These are phyloP conservation scores for Dasysyrphus albostriatus DNA, from an alignment of 2,888 invertebrate genomes.

Conservation along the genomic window DNA sequence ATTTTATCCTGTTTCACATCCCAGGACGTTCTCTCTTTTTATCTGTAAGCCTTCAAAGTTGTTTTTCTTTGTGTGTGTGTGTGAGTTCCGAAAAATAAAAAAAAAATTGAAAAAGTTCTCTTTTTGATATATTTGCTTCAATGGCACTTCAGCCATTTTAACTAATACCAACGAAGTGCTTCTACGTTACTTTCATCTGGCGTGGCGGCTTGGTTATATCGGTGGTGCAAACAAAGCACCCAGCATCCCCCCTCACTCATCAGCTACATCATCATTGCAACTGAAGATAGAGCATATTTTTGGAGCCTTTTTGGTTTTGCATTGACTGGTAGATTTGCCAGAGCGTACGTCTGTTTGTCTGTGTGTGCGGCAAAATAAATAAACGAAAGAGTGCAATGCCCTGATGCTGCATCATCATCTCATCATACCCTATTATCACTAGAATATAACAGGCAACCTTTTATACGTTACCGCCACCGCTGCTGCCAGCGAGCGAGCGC, in stretches of 20 bases:
- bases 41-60: neutral
- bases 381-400: conserved; percentile 71
- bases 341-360: conserved; percentile 14
- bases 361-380: conserved; percentile 66
- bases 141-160: conserved; percentile 53
- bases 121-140: conserved; percentile 55
- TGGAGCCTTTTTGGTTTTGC: conserved; percentile 43
- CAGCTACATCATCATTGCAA: neutral
- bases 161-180: conserved; percentile 55
- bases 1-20: conserved; percentile 71
- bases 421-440: conserved; percentile 46
- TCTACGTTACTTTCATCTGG: conserved; percentile 62
- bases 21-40: conserved; percentile 53
- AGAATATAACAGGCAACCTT: conserved; percentile 30
- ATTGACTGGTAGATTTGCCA: conserved; percentile 9
- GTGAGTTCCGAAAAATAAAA: conserved; percentile 13
- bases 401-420: conserved; percentile 63
- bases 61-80: neutral
- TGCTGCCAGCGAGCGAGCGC: neutral
- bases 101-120: neutral
- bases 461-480: neutral
- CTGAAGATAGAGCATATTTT: conserved; percentile 45
- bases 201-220: neutral
- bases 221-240: conserved; percentile 1
- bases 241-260: neutral